Evolutionary conservation across 1,140 invertebrate genomes (phyloP), one percentile per base, ranked within the genome.

Genomic region (Bombus fervidus): DNA sequence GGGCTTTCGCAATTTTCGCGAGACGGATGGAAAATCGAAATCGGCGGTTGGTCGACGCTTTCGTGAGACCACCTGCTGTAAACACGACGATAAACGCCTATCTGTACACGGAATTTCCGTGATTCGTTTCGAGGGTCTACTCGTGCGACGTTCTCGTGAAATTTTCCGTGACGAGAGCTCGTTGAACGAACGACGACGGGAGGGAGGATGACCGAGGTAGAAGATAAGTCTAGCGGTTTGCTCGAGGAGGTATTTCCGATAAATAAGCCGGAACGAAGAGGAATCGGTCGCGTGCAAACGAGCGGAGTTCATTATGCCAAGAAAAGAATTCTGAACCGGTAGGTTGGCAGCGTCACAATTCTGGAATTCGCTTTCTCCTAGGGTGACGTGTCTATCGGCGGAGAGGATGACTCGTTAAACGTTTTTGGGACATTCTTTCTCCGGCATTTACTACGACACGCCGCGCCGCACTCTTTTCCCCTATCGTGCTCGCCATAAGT

Each of bases 231-330:
- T 53, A 53, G 5, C 47, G 47, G 47, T 53, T 22, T 53, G 47
- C 47, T 53, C 1, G 28, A 59, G 81, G 39, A 81, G 77, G 71
- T 74, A 62, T 66, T 59, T n/a, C 18, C 74, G 62, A 66, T 88
- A 89, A 88, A 89, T 88, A 85, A 81, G n/a, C 57, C 66, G 41
- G 39, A 66, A 64, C 66, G 76, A 59, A 47, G 57, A 77, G 72
- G 59, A 75, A 13, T 34, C 12, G 28, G 28, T 15, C 81, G 87
- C 87, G 86, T 88, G 87, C 72, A 88, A 88, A 76, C 86, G 62
- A 85, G 80, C 57, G 18, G 31, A 37, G 64, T 87, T 88, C 71
- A 71, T 88, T 87, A 84, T 37, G 53, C 43, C 12, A 37, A 5
- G 39, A 69, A 87, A 87, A 87, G 86, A 84, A 87, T 88, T 72